Evolutionary conservation across 2,888 invertebrate genomes (phyloP), one percentile per base, ranked within the genome.

Genomic region (Lasioglossum zephyrum): DNA sequence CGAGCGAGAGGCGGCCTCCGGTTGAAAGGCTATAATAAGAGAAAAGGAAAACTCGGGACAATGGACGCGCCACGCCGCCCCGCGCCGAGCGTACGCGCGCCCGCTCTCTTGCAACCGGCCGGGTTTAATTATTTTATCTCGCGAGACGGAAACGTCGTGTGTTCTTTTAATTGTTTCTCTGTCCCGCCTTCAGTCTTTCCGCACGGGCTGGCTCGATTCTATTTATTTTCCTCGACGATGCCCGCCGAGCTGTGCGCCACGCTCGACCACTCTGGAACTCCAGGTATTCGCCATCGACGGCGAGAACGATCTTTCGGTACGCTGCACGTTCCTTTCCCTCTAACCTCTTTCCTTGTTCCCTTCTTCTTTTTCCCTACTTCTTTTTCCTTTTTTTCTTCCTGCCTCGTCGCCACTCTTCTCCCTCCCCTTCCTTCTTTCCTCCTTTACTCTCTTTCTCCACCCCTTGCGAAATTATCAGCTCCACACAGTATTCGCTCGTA

Each of bases 81-180:
- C 57, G 41, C 41, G 63, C 18, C 57, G 49, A 44, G 63, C 47
- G 49, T 47, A 39, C 4, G 63, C n/a, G 53, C 53, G 53, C 47
- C 36, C 53, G 47, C n/a, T 26, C 22, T 22, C 44, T 26, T 31
- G 13, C 49, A 36, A 22, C 70, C 31, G 16, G 63, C 36, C 69
- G 78, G 44, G 44, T 87, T 83, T 85, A 88, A 81, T 88, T 88
- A 80, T 85, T 88, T 90, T 82, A 84, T 84, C 81, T 85, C 79
- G 49, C 75, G 66, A 66, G 76, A 79, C 53, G 76, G 80, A 82
- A 79, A 76, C 75, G 69, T 57, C 84, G 84, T 66, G 76, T 73
- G 72, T 74, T 75, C 84, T 57, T 81, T 86, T 84, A 88, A 85
- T 85, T 84, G 88, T 82, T 81, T 84, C 88, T 84, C 84, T 86